Conservation (phyloP, 1,140 invertebrate species). For the Drosophila tropicalis region DNA sequence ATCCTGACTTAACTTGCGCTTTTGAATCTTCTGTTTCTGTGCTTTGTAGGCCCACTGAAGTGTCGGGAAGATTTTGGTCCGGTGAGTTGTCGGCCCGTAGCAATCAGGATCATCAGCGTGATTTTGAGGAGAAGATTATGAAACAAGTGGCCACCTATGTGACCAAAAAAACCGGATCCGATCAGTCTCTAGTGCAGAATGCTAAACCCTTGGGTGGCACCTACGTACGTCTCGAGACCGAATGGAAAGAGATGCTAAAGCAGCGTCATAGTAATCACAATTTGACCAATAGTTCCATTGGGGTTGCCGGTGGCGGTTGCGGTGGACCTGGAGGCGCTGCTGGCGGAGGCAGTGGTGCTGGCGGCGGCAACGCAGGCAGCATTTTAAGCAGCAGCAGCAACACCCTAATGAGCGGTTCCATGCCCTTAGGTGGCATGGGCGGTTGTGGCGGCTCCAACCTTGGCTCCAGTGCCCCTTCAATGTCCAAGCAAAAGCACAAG, state of each 20-base stretch:
- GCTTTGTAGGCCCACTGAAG: conserved; percentile 58
- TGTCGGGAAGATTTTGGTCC: conserved; percentile 87
- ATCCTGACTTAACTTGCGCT: no score
- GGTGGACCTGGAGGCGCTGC: no score
- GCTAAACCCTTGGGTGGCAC: conserved; percentile 85
- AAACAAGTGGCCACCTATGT: conserved; percentile 88
- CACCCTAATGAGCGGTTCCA: conserved; percentile 34
- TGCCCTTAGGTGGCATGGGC: background rate
- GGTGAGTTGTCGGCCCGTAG: conserved; percentile 89
- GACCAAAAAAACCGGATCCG: conserved; percentile 81
- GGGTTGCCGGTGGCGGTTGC: background rate
- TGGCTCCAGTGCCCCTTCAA: conserved; percentile 33
- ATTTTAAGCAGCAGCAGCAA: conserved; percentile 35
- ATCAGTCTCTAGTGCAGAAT: conserved; percentile 55
- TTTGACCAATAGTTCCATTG: background rate
- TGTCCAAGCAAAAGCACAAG: conserved; percentile 74
- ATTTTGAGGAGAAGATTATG: conserved; percentile 90
- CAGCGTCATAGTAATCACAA: conserved; percentile 71
- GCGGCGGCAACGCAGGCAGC: conserved; percentile 21
- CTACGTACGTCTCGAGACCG: conserved; percentile 88
- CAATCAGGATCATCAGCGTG: conserved; percentile 93
- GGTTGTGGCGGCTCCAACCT: background rate
- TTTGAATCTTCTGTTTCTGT: no score
- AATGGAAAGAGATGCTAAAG: conserved; percentile 87
- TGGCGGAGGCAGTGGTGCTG: background rate